These are phyloP conservation scores for Alexandromys oeconomus DNA, from an alignment of 2,797 vertebrate genomes.

Conservation along the genomic window DNA sequence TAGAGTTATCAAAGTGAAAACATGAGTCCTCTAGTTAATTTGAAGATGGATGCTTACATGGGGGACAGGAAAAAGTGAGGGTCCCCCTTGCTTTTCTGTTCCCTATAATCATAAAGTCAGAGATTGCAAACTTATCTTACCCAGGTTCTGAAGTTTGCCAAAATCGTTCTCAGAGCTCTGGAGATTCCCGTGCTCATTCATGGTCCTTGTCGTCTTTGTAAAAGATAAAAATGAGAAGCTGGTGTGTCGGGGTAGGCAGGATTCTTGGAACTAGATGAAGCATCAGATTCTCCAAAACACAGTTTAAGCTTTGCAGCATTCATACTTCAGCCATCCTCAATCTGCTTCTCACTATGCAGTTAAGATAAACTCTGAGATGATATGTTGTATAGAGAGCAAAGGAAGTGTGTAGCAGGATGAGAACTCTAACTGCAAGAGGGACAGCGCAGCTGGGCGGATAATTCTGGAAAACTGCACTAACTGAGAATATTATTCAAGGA, in stretches of 20 bases:
- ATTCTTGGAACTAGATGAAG: neutral
- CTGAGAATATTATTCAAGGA: no score
- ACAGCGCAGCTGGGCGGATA: no score
- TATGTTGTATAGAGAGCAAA: no score
- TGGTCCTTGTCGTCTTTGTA: no score
- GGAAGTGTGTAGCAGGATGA: no score
- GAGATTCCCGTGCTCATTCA: neutral
- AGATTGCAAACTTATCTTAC: neutral
- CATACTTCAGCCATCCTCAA: neutral
- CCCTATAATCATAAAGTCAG: neutral
- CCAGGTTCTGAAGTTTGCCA: neutral
- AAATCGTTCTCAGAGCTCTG: neutral
- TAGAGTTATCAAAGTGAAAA: neutral
- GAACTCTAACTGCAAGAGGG: no score
- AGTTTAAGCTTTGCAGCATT: neutral
- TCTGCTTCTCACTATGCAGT: neutral
- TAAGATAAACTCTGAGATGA: neutral
- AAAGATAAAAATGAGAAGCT: neutral
- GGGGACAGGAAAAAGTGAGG: neutral
- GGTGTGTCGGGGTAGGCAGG: neutral
- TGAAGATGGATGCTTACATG: neutral
- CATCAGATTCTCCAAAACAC: no score
- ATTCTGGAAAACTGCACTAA: no score
- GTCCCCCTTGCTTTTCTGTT: neutral
- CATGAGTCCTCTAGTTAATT: neutral